Base-by-base conservation (phyloP, 2,888 invertebrate genomes). In the Melanostoma scalare region DNA sequence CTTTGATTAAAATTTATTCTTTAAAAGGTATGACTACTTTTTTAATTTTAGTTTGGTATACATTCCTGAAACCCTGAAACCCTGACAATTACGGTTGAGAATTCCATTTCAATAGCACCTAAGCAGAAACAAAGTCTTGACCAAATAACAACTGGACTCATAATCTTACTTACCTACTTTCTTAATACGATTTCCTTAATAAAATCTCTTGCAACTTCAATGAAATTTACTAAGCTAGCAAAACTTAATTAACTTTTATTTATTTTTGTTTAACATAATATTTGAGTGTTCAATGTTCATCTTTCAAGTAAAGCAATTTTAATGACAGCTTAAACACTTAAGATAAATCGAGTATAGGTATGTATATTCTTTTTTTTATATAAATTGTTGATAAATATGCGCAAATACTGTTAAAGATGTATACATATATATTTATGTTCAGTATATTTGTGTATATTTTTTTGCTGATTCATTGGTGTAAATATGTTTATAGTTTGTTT, bases 401-500 rank as follows among this genome's bases (percentile, higher is more conserved):
- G 10, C 20, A 46, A 61, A 61, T 46, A 46, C 35, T 58, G 50
- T 52, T 38, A 20, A 20, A 20, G 9, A 56, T 56, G 44, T 33
- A 61, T 46, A 46, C 44, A 50, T 50, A 50, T 48, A 30, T 60
- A 60, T 60, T 31, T 44, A 50, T 33, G 20, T 58, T 40, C 58
- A 44, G 33, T 44, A 20, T 58, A 69, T 33, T 50, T 50, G 48
- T 50, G 36, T 58, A 50, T 50, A 58, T 58, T 58, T 38, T 2
- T 36, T 58, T 78, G 73, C 9, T 60, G 20, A 48, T 42, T 30
- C 38, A 63, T 46, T 67, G 48, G 60, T 77, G 72, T 82, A 77
- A 77, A 77, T 77, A 77, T 81, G 72, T 77, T 67, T 72, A 72
- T 67, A 65, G 42, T 50, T 81, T 67, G 44, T 72, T 52, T 72